Evolutionary conservation across 2,888 invertebrate genomes (phyloP), one percentile per base, ranked within the genome.

Genomic region (Synergus gifuensis): DNA sequence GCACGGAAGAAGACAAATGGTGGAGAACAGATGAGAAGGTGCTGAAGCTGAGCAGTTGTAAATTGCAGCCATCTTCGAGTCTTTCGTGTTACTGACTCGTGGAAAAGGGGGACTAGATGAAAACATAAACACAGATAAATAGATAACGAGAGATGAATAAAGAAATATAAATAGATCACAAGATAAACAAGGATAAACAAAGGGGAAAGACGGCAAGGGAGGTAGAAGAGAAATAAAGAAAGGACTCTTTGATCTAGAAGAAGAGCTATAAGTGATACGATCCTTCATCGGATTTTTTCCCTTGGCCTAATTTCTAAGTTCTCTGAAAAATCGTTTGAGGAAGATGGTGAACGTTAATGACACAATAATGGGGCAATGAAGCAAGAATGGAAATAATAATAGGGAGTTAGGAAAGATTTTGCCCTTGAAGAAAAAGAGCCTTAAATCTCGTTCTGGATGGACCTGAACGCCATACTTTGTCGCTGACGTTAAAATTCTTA

Each of bases 41-140:
- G 73, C 28, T 73, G 73, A 73, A 73, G 73, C 46, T 73, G 28
- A 73, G 73, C 73, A 73, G 73, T 49, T 73, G 73, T 73, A 73
- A 73, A 73, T 73, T 73, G 54, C 49, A 73, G 16, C 36, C 73
- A 73, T 73, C 36, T 54, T 73, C 5, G 36, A 73, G 69, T 28
- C 36, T 73, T 73, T 73, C 54, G 54, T 54, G 36, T 73, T 36
- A 16, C 69, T 11, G 22, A 7, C 44, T n/a, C 2, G 11, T 9
- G 14, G 69, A 46, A 46, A 69, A 49, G 16, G 69, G 28, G 46
- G 16, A 69, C 28, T 49, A 16, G 49, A 49, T 49, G 7, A 69
- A n/a, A n/a, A n/a, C n/a, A 60, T 69, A 49, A 69, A 69, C 22
- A 69, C 16, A 46, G 69, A 69, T 49, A 60, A 60, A 60, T 11